Conservation (phyloP, 2,888 invertebrate species). For the Micropterix aruncella region DNA sequence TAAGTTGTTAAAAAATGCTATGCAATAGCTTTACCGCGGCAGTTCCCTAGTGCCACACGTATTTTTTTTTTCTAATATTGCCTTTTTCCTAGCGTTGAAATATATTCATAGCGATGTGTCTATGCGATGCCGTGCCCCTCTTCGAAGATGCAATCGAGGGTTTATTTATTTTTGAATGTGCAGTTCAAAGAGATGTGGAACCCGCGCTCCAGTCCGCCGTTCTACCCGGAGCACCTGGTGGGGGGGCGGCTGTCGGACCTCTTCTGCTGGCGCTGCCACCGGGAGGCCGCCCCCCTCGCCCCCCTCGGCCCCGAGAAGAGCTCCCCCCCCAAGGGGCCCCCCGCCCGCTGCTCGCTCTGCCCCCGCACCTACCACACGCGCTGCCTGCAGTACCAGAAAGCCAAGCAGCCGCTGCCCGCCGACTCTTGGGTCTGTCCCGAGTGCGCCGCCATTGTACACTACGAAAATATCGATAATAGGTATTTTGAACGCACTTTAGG, state of each 20-base stretch:
- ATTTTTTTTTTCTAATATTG: no score
- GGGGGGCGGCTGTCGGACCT: conserved; percentile 39
- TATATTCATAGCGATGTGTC: no score
- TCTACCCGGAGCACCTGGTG: conserved; percentile 10
- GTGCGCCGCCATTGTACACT: conserved; percentile 58
- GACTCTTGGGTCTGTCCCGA: conserved; percentile 75
- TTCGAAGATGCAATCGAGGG: no score
- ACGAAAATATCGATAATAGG: conserved; percentile 59
- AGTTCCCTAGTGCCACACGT: no score
- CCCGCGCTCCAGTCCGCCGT: conserved; percentile 6
- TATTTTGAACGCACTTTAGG: no score
- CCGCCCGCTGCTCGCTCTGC: conserved; percentile 62
- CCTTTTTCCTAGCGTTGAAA: no score
- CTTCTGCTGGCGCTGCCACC: conserved; percentile 89
- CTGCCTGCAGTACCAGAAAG: conserved; percentile 43
- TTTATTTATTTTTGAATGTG: no score
- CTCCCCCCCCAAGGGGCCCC: conserved; percentile 16
- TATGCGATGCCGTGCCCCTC: no score
- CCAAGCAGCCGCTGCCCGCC: conserved; percentile 26
- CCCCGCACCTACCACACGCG: conserved; percentile 72
- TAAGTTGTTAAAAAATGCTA: no score
- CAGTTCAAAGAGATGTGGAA: no score
- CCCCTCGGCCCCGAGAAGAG: conserved; percentile 22
- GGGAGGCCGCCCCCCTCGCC: conserved; percentile 43
- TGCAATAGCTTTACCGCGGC: no score